These are phyloP conservation scores for Chrysolophus pictus DNA, from an alignment of 2,797 vertebrate species.

Conservation along the genomic window DNA sequence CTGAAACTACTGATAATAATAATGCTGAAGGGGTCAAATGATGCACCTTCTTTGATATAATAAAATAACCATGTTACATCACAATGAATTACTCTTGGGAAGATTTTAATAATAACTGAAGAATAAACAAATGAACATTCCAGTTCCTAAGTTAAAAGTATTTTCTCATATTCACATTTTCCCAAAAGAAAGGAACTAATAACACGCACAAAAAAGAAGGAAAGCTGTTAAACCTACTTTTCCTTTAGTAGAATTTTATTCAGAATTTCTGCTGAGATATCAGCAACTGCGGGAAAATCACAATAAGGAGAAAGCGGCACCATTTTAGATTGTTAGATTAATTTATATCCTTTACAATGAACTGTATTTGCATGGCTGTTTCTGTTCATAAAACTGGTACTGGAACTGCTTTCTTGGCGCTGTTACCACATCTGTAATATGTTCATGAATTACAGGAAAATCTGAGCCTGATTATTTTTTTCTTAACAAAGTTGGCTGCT, in stretches of 20 bases:
- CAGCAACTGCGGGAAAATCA: not conserved
- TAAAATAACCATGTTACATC: not conserved
- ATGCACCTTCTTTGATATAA: not conserved
- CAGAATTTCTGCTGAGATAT: not conserved
- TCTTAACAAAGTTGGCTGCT: not conserved
- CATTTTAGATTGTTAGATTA: not conserved
- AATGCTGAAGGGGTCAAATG: not conserved
- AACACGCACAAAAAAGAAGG: not conserved
- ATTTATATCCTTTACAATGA: not conserved
- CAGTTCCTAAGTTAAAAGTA: not conserved
- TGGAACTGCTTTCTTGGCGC: slow-evolving; percentile 37
- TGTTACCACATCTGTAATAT: not conserved
- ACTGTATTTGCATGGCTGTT: slow-evolving; percentile 10
- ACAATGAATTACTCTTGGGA: not conserved
- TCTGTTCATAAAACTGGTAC: slow-evolving; percentile 40
- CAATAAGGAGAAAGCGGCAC: not conserved
- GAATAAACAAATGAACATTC: not conserved
- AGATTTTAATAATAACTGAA: not conserved
- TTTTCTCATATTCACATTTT: not conserved
- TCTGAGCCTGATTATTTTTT: not conserved
- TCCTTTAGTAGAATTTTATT: not conserved
- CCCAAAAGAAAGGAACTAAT: not conserved
- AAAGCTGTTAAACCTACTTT: not conserved
- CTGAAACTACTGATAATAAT: not conserved
- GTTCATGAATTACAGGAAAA: slow-evolving; percentile 39